Percentiles rank a stretch among this genome's conserved stretches.
Evolutionary conservation across 2,113 vertebrate genomes (phyloP).

Genomic region (Tachuris rubrigastra): DNA sequence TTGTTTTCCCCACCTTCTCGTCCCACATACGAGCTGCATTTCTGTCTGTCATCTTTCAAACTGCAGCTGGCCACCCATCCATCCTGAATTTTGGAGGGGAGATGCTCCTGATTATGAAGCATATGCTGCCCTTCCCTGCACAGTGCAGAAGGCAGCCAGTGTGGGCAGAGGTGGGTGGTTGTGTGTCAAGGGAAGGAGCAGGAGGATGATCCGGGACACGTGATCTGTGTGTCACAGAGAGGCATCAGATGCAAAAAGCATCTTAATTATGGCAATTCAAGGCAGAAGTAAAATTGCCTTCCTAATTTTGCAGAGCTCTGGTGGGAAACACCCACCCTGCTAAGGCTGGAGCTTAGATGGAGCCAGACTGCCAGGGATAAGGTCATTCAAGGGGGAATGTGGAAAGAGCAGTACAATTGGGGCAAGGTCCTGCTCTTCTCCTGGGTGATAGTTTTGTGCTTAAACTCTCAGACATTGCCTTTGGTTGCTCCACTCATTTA

Average conservation of each 20-base stretch:
- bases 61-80: not conserved
- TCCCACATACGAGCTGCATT: not conserved
- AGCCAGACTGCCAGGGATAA: accelerated
- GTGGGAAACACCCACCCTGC: not conserved
- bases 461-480: not conserved
- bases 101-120: not conserved
- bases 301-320: not conserved
- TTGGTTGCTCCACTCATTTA: not conserved
- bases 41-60: not conserved
- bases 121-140: not conserved
- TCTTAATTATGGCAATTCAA: constrained; percentile 13
- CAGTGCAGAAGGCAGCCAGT: not conserved
- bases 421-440: not conserved
- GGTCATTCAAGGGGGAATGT: not conserved
- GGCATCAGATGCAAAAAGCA: constrained; percentile 13
- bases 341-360: not conserved
- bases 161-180: not conserved
- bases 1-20: not conserved
- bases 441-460: not conserved
- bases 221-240: not conserved
- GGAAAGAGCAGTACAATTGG: not conserved
- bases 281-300: constrained; percentile 5
- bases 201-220: not conserved
- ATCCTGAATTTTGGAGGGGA: not conserved
- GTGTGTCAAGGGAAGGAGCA: not conserved